Conservation (phyloP, 1,140 invertebrate genomes). For the Euwallacea similis region DNA sequence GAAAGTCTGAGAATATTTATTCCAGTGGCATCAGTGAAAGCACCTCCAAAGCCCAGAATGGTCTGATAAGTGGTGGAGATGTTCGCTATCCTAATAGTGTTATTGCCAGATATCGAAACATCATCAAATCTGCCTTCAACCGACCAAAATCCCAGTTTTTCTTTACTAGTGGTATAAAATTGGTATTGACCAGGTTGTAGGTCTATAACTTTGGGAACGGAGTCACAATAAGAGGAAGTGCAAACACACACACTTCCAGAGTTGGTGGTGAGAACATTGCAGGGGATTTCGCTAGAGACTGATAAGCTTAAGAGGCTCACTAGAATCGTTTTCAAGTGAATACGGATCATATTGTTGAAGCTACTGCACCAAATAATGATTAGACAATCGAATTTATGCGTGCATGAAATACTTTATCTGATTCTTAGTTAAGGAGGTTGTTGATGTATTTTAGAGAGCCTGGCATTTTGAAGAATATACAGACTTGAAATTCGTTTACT, state of each 20-base stretch:
- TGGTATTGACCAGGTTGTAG: constrained; percentile 56
- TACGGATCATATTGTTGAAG: too few relatives aligned
- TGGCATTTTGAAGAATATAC: too few relatives aligned
- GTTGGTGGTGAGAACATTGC: not conserved
- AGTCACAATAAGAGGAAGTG: constrained; percentile 82
- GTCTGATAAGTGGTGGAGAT: constrained; percentile 56
- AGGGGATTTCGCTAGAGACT: not conserved
- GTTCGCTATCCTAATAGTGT: constrained; percentile 42
- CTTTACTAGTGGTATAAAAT: constrained; percentile 61
- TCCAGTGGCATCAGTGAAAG: constrained; percentile 52
- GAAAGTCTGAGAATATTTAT: constrained; percentile 33
- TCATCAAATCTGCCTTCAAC: constrained; percentile 45
- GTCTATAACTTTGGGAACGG: constrained; percentile 56
- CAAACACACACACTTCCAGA: constrained; percentile 75
- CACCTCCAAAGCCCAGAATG: constrained; percentile 81
- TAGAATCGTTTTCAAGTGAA: too few relatives aligned
- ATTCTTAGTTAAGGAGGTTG: too few relatives aligned
- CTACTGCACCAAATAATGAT: too few relatives aligned
- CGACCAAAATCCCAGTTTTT: constrained; percentile 57
- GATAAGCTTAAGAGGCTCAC: too few relatives aligned
- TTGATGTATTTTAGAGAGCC: too few relatives aligned
- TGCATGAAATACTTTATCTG: too few relatives aligned
- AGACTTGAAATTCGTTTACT: too few relatives aligned
- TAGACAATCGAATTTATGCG: too few relatives aligned
- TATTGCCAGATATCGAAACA: not conserved